Evolutionary conservation across 2,888 invertebrate species (phyloP), one percentile per base, ranked within the genome.

Genomic region (Drosophila macrospina): DNA sequence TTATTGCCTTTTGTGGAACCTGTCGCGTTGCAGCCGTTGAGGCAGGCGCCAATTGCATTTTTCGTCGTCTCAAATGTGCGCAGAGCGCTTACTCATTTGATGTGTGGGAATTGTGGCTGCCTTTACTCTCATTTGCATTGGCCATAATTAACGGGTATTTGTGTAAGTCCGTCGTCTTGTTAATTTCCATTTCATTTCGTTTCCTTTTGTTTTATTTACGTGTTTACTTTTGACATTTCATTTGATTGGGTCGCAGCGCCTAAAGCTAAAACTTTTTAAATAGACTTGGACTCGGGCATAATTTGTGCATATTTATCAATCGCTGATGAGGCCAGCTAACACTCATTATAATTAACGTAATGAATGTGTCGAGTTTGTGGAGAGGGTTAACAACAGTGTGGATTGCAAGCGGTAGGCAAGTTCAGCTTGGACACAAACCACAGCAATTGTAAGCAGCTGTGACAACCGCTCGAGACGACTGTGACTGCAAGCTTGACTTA

Each of bases 1-100:
- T 69, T 72, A 61, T 80, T 78, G 68, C 73, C 73, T 64, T 84
- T 68, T 80, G 85, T 84, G 70, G 69, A 69, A 66, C 70, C 78
- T 75, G 75, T 74, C 64, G 39, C 51, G 13, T 1, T 41, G 54
- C 62, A 62, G 42, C 32, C 32, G 50, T 61, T 13, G 20, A 6
- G 36, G 20, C 67, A 60, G 76, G 68, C 76, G 77, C 63, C 74
- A 61, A 72, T 42, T 72, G 67, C 62, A 59, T 28, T 47, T 59
- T 55, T 20, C 1, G 30, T 42, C 13, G n/a, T 54, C 32, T 32
- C 44, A 41, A 67, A 62, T 60, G 56, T 69, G 75, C 76, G 65
- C 73, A 32, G 48, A 16, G 45, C 30, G 72, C 73, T 76, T 74
- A 74, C 56, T 61, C 72, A 69, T 45, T 69, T 57, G 24, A 41